phyloP scores from a whole-genome alignment of 2,888 invertebrate species.

The Autographa gamma region DNA sequence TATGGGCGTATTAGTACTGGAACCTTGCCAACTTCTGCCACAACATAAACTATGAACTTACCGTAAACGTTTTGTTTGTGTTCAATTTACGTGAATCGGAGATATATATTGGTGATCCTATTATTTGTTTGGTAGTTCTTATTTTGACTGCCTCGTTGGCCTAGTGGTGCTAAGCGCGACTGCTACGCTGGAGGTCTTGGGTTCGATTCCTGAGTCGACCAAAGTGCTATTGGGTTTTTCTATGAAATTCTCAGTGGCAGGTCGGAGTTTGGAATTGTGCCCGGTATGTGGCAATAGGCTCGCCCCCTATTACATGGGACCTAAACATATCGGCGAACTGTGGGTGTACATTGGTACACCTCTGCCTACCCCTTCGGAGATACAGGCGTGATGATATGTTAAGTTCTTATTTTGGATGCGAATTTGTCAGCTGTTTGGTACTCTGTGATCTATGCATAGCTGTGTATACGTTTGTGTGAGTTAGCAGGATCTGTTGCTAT shows the following conservation, averaged over 20 bases:
- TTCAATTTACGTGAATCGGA: conserved; percentile 27
- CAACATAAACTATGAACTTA: conserved; percentile 52
- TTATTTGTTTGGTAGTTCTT: conserved; percentile 11
- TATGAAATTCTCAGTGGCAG: too few relatives aligned
- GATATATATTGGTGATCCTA: conserved; percentile 16
- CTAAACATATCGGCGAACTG: too few relatives aligned
- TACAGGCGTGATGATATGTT: too few relatives aligned
- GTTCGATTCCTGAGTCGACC: too few relatives aligned
- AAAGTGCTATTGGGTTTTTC: too few relatives aligned
- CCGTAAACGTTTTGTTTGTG: conserved; percentile 42
- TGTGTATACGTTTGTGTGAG: neutral
- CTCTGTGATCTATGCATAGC: neutral
- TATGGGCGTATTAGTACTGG: conserved; percentile 55
- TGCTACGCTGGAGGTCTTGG: too few relatives aligned
- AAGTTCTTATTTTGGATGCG: neutral
- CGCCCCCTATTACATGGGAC: too few relatives aligned
- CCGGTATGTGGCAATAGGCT: too few relatives aligned
- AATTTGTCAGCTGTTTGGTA: neutral
- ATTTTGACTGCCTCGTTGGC: neutral
- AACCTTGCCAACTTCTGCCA: conserved; percentile 53
- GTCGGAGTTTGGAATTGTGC: too few relatives aligned
- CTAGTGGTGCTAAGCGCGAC: too few relatives aligned
- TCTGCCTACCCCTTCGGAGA: too few relatives aligned
- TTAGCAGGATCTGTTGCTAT: neutral
- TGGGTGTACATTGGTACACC: too few relatives aligned